Evolutionary conservation across 2,113 vertebrate genomes (phyloP), one percentile per base, ranked within the genome.

Genomic region (Amphiprion ocellaris): DNA sequence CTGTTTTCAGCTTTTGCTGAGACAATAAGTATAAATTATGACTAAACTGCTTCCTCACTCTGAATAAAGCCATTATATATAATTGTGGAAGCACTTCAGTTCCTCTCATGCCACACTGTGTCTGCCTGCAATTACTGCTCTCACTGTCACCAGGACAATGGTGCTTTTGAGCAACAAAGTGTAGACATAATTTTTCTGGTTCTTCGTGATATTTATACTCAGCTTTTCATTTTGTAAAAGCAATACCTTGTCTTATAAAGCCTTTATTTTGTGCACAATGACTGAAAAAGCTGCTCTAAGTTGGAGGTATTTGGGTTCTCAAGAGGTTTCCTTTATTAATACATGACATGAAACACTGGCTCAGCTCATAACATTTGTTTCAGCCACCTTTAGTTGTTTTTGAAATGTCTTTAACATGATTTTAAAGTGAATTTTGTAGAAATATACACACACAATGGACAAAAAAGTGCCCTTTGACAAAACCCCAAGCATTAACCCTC

Each of bases 11-110:
- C 11, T 44, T 70, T 47, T 65, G 33, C 28, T 37, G 33, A n/a
- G 11, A 28, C 23, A 28, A 23, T 28, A 23, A 53, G 56, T 4
- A 30, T 41, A 68, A 14, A 59, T 71, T 62, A 21, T 59, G 55
- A 53, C 44, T 53, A 49, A 59, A 47, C 23, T 19, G 19, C 64
- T 62, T 83, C 39, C 33, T 23, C 46, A 11, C 19, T 7, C 47
- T 65, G n/a, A 69, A 77, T 55, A 37, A 61, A 44, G 9, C 63
- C 49, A 65, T 65, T 77, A 69, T 76, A 28, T 21, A 39, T 11
- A 62, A 74, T 74, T 53, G 14, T 37, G 16, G 58, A 79, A 56
- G 44, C 62, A 69, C 61, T 78, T 72, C 41, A 72, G 66, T 67
- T 44, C 15, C 65, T 58, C 12, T 71, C 56, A 81, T 79, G 39